Conservation (phyloP, 2,797 vertebrate species). For the Rousettus madagascariensis region DNA sequence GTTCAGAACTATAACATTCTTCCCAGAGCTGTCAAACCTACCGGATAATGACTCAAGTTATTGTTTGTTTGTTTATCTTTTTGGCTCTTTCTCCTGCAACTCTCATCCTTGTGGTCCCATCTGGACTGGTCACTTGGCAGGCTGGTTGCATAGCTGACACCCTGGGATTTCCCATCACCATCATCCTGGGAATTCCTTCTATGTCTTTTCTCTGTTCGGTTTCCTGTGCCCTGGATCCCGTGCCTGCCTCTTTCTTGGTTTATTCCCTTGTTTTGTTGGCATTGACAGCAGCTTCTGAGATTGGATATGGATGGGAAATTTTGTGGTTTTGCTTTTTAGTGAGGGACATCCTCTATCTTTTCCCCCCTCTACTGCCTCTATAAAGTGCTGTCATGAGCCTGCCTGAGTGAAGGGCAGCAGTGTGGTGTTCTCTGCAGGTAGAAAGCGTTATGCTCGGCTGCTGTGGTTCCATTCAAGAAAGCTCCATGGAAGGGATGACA, state of each 20-base stretch:
- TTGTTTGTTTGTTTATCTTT: background rate
- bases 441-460: background rate
- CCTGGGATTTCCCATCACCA: background rate
- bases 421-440: background rate
- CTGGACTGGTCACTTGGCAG: background rate
- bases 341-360: background rate
- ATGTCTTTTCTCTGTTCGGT: background rate
- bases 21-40: background rate
- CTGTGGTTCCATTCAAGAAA: background rate
- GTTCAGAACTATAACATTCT: background rate
- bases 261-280: conserved; percentile 3
- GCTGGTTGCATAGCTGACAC: background rate
- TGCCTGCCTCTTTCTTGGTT: background rate
- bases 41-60: background rate
- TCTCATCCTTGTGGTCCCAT: background rate
- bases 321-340: background rate
- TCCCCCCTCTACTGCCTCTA: background rate
- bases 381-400: background rate
- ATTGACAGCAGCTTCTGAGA: background rate
- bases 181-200: background rate
- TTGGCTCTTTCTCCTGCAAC: background rate
- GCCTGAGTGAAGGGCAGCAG: background rate
- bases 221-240: background rate
- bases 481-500: background rate
- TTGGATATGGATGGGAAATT: background rate